phyloP scores from a whole-genome alignment of 2,113 vertebrate species.

The Dryoscopus gambensis region DNA sequence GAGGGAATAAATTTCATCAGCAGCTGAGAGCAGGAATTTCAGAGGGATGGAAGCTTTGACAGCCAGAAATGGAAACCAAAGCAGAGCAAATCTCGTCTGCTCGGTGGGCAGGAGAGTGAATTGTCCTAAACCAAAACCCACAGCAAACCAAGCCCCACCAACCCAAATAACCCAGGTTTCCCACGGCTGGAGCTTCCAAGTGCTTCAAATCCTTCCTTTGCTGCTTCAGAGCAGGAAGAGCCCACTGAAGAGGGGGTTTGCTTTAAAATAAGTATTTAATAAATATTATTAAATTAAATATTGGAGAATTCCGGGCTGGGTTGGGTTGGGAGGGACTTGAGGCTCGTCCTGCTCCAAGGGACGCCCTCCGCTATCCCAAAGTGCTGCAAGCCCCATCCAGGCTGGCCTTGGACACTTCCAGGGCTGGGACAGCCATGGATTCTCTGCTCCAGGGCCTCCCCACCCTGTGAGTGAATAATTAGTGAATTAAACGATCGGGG shows the following conservation, averaged over 20 bases:
- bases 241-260: not conserved
- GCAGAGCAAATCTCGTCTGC: not conserved
- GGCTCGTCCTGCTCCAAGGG: not conserved
- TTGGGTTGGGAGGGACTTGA: not conserved
- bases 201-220: not conserved
- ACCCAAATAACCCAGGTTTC: not conserved
- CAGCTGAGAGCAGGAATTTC: not conserved
- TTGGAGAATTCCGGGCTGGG: not conserved
- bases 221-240: not conserved
- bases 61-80: not conserved
- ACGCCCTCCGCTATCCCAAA: not conserved
- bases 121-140: too few relatives aligned
- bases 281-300: too few relatives aligned
- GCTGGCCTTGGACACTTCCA: not conserved
- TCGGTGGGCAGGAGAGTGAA: not conserved
- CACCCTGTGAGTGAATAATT: too few relatives aligned
- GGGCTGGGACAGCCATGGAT: not conserved
- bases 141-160: not conserved
- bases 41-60: accelerated
- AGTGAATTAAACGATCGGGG: not conserved
- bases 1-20: not conserved
- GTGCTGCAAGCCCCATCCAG: not conserved
- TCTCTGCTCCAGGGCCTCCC: not conserved
- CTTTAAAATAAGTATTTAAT: too few relatives aligned
- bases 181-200: not conserved